Conservation (phyloP, 2,888 invertebrate genomes). For the Drosophila borealis region DNA sequence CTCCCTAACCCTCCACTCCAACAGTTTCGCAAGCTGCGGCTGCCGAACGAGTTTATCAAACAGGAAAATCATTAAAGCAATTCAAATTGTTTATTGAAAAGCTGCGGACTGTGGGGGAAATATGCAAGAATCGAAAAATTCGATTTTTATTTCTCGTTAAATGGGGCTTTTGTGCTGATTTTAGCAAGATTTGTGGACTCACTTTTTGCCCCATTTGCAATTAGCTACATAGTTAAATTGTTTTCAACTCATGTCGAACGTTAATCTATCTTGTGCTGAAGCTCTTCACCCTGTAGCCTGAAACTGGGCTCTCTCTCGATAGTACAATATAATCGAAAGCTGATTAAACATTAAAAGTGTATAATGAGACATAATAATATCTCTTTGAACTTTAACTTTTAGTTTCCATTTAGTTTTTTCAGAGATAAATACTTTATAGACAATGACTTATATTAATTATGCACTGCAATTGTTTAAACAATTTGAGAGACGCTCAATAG, state of each 20-base stretch:
- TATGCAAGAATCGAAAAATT: slow-evolving; percentile 38
- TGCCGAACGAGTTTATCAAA: slow-evolving; percentile 73
- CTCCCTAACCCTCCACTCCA: not conserved
- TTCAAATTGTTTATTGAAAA: slow-evolving; percentile 67
- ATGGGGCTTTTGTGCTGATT: slow-evolving; percentile 27
- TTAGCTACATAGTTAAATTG: slow-evolving; percentile 17
- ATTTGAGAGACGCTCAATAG: not conserved
- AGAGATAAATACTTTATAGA: not conserved
- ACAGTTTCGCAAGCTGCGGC: slow-evolving; percentile 6
- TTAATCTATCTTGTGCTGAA: not conserved
- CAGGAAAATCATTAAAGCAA: slow-evolving; percentile 68
- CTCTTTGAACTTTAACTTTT: not conserved
- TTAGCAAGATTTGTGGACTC: slow-evolving; percentile 23
- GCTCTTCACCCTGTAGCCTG: slow-evolving; percentile 2
- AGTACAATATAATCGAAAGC: too few species aligned
- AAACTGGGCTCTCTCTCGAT: too few species aligned
- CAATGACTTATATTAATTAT: not conserved
- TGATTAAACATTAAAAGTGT: too few species aligned
- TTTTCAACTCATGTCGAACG: slow-evolving; percentile 3
- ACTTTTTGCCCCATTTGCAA: slow-evolving; percentile 29
- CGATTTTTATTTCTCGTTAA: slow-evolving; percentile 11
- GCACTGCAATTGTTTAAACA: not conserved
- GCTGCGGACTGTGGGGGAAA: slow-evolving; percentile 9
- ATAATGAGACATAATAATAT: not conserved
- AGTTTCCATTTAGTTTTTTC: not conserved